A percentile compares a stretch with the other conserved stretches of the same genome.
phyloP scores from a whole-genome alignment of 35 echinoderm and acorn worm genomes.

The Acanthaster planci region DNA sequence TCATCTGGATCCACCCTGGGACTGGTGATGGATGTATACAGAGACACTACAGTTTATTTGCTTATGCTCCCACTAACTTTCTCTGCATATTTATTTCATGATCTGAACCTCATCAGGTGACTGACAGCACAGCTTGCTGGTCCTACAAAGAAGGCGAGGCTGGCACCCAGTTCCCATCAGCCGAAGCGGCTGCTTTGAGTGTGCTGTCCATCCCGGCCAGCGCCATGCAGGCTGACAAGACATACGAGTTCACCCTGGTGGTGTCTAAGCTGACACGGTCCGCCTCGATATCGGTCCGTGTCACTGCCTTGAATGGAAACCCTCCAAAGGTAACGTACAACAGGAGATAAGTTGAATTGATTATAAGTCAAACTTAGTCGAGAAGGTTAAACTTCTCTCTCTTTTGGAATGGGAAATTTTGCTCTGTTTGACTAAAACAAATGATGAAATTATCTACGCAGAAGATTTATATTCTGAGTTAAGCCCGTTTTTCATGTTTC shows the following conservation, averaged over 20 bases:
- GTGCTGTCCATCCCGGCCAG: slow-evolving; percentile 61
- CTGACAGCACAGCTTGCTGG: slow-evolving; percentile 84
- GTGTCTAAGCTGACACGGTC: slow-evolving; percentile 55
- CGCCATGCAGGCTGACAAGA: slow-evolving; percentile 78
- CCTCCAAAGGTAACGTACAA: slow-evolving; percentile 78
- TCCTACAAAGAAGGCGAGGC: slow-evolving; percentile 61
- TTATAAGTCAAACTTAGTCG: neutral
- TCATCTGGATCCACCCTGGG: too few species aligned
- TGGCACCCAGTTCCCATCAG: slow-evolving; percentile 52
- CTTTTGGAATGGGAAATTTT: too few species aligned
- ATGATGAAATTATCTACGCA: too few species aligned
- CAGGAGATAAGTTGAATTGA: neutral
- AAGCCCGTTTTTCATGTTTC: too few species aligned
- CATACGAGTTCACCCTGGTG: slow-evolving; percentile 71
- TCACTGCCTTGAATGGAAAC: slow-evolving; percentile 76
- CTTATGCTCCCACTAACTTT: neutral
- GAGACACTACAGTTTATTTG: too few species aligned
- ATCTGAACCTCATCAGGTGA: slow-evolving; percentile 30
- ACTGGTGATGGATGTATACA: too few species aligned
- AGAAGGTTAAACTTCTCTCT: too few species aligned
- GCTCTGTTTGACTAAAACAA: too few species aligned
- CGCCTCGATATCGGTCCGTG: slow-evolving; percentile 46
- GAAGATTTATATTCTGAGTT: too few species aligned
- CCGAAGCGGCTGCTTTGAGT: neutral
- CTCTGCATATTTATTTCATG: neutral